A percentile compares a stretch with the other conserved stretches of the same genome.
These are phyloP conservation scores for Magallana angulata DNA, from an alignment of 1,140 invertebrate genomes.

Conservation along the genomic window DNA sequence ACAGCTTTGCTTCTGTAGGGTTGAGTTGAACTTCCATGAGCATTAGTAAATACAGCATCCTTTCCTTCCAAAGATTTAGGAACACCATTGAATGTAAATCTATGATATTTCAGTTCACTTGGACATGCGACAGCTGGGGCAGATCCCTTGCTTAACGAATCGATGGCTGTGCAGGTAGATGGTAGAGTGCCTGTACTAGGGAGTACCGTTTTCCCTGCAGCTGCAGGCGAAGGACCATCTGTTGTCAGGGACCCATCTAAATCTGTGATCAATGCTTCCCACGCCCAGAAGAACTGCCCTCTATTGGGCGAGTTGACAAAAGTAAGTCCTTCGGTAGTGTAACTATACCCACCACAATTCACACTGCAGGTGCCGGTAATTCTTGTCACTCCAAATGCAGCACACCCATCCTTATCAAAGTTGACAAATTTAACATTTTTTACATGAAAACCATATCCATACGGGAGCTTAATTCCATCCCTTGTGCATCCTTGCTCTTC, in stretches of 20 bases:
- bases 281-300: conserved; percentile 64
- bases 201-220: conserved; percentile 49
- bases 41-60: conserved; percentile 62
- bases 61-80: conserved; percentile 67
- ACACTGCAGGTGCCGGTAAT: conserved; percentile 65
- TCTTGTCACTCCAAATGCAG: conserved; percentile 61
- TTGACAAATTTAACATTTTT: conserved; percentile 67
- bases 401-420: conserved; percentile 62
- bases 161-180: conserved; percentile 9
- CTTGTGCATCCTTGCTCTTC: conserved; percentile 41
- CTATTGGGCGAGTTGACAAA: conserved; percentile 64
- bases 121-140: conserved; percentile 62
- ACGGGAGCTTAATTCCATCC: conserved; percentile 64
- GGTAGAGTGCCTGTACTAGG: conserved; percentile 63
- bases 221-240: conserved; percentile 39
- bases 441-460: conserved; percentile 61
- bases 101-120: conserved; percentile 63
- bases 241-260: conserved; percentile 65
- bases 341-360: conserved; percentile 66
- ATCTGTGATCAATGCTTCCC: conserved; percentile 67
- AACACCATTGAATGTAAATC: conserved; percentile 73
- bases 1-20: conserved; percentile 65
- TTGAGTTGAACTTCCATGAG: conserved; percentile 57
- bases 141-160: conserved; percentile 38
- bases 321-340: conserved; percentile 46